phyloP scores from a whole-genome alignment of 2,888 invertebrate species.

The Tenodera sinensis region DNA sequence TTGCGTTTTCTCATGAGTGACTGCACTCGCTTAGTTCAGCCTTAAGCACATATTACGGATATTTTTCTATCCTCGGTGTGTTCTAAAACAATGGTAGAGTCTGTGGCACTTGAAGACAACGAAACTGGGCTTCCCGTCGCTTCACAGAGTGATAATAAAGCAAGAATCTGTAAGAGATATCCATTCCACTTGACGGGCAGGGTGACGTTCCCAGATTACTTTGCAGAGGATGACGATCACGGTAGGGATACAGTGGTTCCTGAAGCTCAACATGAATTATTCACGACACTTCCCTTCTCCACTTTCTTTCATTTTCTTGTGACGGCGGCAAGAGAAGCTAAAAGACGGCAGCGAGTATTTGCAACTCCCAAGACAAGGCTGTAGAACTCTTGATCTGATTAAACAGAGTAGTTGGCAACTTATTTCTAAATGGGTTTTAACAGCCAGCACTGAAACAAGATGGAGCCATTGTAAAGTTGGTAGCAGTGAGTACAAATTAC shows the following conservation, averaged over 20 bases:
- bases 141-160: background rate
- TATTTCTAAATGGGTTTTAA: background rate
- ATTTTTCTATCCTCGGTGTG: too few species aligned
- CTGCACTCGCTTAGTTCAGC: too few species aligned
- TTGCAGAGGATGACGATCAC: background rate
- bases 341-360: background rate
- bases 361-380: background rate
- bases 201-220: conserved; percentile 3
- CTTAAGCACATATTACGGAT: too few species aligned
- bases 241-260: background rate
- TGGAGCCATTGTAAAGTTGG: background rate
- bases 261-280: background rate
- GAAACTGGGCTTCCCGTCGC: background rate
- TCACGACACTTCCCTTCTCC: background rate
- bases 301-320: background rate
- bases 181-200: background rate
- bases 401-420: background rate
- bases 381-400: background rate
- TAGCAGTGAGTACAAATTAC: background rate
- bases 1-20: too few species aligned
- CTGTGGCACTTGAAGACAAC: too few species aligned
- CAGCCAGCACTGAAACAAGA: background rate
- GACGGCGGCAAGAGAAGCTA: background rate
- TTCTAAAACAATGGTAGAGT: too few species aligned
- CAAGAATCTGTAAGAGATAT: background rate